These are phyloP conservation scores for Pseudorectes ferrugineus DNA, from an alignment of 2,113 vertebrate species.

Conservation along the genomic window DNA sequence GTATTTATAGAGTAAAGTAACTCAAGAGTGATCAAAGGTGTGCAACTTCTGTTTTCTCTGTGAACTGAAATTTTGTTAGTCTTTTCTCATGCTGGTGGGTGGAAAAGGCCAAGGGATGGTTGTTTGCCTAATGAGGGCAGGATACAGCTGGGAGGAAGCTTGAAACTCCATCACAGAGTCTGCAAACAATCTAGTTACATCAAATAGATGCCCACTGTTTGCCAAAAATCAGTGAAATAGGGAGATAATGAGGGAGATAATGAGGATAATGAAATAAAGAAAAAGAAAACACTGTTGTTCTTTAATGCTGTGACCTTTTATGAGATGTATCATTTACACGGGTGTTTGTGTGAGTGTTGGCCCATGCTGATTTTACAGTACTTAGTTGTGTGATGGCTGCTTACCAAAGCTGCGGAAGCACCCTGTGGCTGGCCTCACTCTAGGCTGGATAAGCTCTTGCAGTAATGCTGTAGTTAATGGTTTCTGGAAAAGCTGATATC, in stretches of 20 bases:
- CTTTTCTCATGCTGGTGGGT: neutral
- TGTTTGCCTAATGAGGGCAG: conserved; percentile 39
- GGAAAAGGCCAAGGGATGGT: conserved; percentile 2
- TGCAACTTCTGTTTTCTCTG: neutral
- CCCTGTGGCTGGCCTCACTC: conserved; percentile 40
- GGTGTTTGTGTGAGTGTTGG: neutral
- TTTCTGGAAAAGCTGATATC: conserved; percentile 68
- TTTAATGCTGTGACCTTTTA: conserved; percentile 7
- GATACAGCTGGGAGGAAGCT: conserved; percentile 38
- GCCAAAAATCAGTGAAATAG: conserved; percentile 45
- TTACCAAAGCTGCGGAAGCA: neutral
- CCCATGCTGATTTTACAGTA: neutral
- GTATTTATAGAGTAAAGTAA: neutral
- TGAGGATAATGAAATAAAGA: neutral
- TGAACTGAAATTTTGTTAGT: neutral
- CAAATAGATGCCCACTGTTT: conserved; percentile 41
- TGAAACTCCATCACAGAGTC: neutral
- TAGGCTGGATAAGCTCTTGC: conserved; percentile 55
- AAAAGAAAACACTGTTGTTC: neutral
- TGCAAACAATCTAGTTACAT: conserved; percentile 39
- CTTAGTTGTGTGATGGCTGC: conserved; percentile 28
- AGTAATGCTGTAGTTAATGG: conserved; percentile 65
- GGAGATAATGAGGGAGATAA: conserved; percentile 18
- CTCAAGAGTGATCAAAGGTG: neutral
- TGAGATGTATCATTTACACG: neutral